Percentiles rank a stretch among this genome's conserved stretches.
phyloP scores from a whole-genome alignment of 2,797 vertebrate species.

The Microhierax caerulescens region DNA sequence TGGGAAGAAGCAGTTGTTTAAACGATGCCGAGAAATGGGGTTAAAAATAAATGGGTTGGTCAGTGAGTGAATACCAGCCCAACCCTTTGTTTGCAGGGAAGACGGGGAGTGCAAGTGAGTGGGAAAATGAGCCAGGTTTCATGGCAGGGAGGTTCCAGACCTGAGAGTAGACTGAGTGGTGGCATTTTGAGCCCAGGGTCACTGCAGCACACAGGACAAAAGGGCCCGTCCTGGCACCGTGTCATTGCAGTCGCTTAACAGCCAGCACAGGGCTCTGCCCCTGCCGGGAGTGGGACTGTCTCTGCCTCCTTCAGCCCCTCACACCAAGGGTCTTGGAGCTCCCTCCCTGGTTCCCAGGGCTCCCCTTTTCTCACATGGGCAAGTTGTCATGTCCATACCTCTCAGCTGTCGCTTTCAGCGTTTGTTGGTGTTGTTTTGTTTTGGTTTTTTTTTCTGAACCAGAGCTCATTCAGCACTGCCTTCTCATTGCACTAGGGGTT shows the following conservation, averaged over 20 bases:
- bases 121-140: background rate
- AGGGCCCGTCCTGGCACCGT: background rate
- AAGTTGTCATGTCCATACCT: background rate
- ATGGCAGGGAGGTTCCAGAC: background rate
- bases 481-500: background rate
- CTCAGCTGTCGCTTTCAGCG: background rate
- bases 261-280: background rate
- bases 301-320: background rate
- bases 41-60: background rate
- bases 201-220: background rate
- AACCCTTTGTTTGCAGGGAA: background rate
- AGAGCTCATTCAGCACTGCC: background rate
- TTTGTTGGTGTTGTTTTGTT: background rate
- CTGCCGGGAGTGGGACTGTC: background rate
- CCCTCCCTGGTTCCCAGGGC: background rate
- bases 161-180: background rate
- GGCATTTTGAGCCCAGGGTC: background rate
- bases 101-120: accelerated
- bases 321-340: background rate
- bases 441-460: accelerated
- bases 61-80: background rate
- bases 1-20: conserved; percentile 3
- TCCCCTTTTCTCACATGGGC: accelerated
- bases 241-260: accelerated
- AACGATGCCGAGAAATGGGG: background rate